Percentiles rank a stretch among this genome's conserved stretches.
These are phyloP conservation scores for Lophius americanus DNA, from an alignment of 2,797 vertebrate species.

Conservation along the genomic window DNA sequence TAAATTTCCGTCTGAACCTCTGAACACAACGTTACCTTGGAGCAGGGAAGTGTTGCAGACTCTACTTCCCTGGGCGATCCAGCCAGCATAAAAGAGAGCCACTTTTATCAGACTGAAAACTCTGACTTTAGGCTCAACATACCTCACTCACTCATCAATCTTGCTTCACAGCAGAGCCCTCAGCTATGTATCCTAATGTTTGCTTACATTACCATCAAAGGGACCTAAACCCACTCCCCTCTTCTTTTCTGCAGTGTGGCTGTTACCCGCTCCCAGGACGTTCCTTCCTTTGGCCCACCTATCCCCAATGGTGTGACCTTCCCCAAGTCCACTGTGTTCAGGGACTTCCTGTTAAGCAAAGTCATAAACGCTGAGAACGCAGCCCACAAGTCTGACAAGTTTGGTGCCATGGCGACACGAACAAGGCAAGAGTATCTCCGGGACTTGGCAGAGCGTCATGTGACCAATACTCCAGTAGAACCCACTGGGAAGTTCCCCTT, in stretches of 20 bases:
- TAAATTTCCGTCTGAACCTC: no score
- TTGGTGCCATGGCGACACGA: constrained; percentile 95
- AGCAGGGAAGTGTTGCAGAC: no score
- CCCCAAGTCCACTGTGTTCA: constrained; percentile 96
- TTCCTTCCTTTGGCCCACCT: constrained; percentile 94
- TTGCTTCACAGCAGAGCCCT: no score
- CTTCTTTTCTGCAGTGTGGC: constrained; percentile 86
- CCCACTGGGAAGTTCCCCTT: constrained; percentile 95
- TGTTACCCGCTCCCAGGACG: constrained; percentile 95
- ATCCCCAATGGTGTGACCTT: constrained; percentile 96
- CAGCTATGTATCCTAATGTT: neutral
- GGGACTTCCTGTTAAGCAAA: constrained; percentile 97
- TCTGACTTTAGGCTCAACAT: no score
- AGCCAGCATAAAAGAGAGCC: no score
- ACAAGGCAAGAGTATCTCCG: constrained; percentile 97
- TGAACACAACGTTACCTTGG: no score
- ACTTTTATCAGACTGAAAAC: no score
- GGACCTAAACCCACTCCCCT: neutral
- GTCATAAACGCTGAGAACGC: constrained; percentile 98
- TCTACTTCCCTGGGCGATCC: no score
- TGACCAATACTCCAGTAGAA: constrained; percentile 94
- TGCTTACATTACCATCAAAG: neutral
- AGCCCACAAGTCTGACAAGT: constrained; percentile 97
- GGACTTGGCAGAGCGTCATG: constrained; percentile 95
- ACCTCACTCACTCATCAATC: no score